These are phyloP conservation scores for Archaeoteleia sp. DNA, from an alignment of 2,888 invertebrate genomes.

Conservation along the genomic window DNA sequence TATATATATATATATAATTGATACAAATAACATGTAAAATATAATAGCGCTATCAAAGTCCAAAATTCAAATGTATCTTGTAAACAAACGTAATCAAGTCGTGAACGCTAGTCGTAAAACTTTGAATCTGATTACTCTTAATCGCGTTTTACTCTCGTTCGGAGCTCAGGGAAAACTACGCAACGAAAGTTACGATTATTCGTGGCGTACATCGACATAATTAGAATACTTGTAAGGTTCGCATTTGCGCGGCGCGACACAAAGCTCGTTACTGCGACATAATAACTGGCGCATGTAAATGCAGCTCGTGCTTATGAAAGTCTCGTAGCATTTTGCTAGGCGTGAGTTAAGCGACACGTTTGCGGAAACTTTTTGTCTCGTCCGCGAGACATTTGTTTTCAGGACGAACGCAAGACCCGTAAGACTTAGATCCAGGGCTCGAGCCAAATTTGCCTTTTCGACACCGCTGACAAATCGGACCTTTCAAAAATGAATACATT, in stretches of 20 bases:
- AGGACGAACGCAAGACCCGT: conserved; percentile 23
- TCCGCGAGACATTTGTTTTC: conserved; percentile 37
- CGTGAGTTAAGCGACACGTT: conserved; percentile 17
- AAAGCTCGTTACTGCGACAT: conserved; percentile 40
- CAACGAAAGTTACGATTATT: conserved; percentile 48
- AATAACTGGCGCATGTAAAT: conserved; percentile 29
- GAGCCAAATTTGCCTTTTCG: conserved; percentile 18
- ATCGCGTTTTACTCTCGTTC: conserved; percentile 43
- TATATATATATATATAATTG: too few species aligned
- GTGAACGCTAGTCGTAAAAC: conserved; percentile 34
- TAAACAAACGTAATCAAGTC: conserved; percentile 41
- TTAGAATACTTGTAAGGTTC: conserved; percentile 45
- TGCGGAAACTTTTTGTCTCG: conserved; percentile 28
- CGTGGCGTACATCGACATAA: conserved; percentile 45
- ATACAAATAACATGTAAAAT: too few species aligned
- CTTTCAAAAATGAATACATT: too few species aligned
- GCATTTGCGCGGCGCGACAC: conserved; percentile 35
- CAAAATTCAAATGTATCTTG: conserved; percentile 33
- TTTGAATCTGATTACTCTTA: conserved; percentile 49
- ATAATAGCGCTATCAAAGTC: conserved; percentile 27
- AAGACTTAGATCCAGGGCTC: conserved; percentile 27
- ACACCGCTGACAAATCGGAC: conserved; percentile 19
- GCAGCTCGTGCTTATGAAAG: conserved; percentile 41
- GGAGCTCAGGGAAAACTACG: conserved; percentile 24
- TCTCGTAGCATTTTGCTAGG: conserved; percentile 19